A percentile compares a stretch with the other conserved stretches of the same genome.
These are phyloP conservation scores for Motacilla alba DNA, from an alignment of 2,113 vertebrate species.

Conservation along the genomic window DNA sequence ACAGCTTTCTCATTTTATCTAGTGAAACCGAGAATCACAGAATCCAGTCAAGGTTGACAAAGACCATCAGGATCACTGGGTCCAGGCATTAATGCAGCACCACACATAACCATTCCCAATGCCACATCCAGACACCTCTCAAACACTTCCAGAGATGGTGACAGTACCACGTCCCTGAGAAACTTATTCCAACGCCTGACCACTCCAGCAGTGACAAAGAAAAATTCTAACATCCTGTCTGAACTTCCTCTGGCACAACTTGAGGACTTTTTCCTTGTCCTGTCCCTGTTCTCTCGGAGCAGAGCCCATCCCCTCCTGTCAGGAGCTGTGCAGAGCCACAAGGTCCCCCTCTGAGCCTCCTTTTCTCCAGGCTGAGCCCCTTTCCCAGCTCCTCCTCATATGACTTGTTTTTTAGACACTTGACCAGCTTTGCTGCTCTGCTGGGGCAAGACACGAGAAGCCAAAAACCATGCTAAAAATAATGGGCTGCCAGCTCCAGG, in stretches of 20 bases:
- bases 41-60: neutral
- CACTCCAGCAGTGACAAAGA: neutral
- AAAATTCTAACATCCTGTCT: neutral
- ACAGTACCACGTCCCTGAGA: neutral
- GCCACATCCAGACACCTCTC: neutral
- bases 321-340: neutral
- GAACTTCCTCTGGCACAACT: neutral
- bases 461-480: neutral
- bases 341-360: neutral
- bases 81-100: neutral
- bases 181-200: neutral
- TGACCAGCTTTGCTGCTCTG: neutral
- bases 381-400: neutral
- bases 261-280: neutral
- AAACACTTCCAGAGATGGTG: neutral
- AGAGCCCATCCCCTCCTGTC: rapidly evolving
- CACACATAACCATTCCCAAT: no score
- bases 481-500: neutral
- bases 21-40: neutral
- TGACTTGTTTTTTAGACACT: neutral
- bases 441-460: neutral
- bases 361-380: neutral
- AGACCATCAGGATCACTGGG: neutral
- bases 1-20: neutral
- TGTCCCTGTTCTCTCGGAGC: neutral